Evolutionary conservation across 2,113 vertebrate species (phyloP), one percentile per base, ranked within the genome.

Genomic region (Empidonax traillii): DNA sequence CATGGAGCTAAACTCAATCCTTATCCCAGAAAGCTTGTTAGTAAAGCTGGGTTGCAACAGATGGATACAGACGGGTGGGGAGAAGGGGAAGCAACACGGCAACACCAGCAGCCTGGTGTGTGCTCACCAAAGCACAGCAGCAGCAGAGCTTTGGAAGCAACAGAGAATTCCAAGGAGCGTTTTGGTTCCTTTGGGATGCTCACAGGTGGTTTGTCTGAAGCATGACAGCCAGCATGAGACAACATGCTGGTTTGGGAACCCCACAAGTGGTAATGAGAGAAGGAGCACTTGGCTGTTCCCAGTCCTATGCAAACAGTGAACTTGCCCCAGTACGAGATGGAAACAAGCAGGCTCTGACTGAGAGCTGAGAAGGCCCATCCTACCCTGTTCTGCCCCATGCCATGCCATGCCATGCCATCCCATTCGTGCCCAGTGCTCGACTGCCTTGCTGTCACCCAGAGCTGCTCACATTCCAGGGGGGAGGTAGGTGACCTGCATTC

Each of bases 41-140:
- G 68, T 1, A 31, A 92, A 72, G 77, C 85, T 85, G 47, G 85
- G 58, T 44, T 0, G 0, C 44, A 79, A 56, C 96, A 96, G 95
- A 93, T 88, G 94, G 95, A 33, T 94, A 31, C 94, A 96, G 92
- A 96, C 1, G 94, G 94, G 21, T 27, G 55, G 96, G 96, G 95
- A 96, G 95, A 83, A 82, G 43, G 47, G 63, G 95, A 44, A 90
- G 76, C 87, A 87, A 31, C 69, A 18, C 10, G 2, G 78, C 85
- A 85, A 12, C n/a, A 82, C 11, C 71, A 33, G 56, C 35, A 90
- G 85, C 82, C n/a, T 2, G 67, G 65, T 69, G 74, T 76, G 92
- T 16, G 44, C 62, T 90, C 82, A 41, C 89, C 66, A 95, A 94
- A 90, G 92, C 88, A 49, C 96, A 94, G 75, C 94, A 88, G 78